Conservation (phyloP, 2,797 vertebrate species). For the Ispidina lecontei region DNA sequence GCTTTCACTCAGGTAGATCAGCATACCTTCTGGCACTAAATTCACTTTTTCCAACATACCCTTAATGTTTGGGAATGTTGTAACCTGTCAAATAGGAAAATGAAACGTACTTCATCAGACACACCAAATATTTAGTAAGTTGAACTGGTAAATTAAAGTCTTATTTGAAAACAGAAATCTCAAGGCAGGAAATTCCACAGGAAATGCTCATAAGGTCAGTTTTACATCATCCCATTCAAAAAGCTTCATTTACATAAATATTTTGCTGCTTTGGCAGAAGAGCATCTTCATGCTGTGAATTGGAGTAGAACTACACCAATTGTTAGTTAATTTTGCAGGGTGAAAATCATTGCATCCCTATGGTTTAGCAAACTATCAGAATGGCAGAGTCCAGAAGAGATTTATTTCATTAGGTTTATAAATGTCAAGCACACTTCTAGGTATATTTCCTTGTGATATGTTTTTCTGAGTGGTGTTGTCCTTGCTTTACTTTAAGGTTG, state of each 20-base stretch:
- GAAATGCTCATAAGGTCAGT: not conserved
- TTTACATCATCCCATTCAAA: not conserved
- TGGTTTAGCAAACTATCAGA: not conserved
- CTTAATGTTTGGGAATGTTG: constrained; percentile 80
- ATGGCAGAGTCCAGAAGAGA: not conserved
- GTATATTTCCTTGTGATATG: not conserved
- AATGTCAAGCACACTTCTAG: not conserved
- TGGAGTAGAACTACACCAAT: not conserved
- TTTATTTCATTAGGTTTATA: not conserved
- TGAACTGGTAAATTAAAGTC: not conserved
- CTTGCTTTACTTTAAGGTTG: not conserved
- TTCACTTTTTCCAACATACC: constrained; percentile 85
- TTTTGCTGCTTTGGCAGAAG: not conserved
- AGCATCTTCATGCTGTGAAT: not conserved
- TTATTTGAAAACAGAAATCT: not conserved
- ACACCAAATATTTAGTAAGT: not conserved
- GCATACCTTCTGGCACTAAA: constrained; percentile 84
- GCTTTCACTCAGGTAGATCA: constrained; percentile 84
- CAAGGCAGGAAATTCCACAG: not conserved
- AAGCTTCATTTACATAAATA: not conserved
- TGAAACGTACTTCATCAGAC: not conserved
- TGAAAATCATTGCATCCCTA: not conserved
- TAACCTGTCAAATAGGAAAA: constrained; percentile 78
- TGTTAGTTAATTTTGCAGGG: not conserved
- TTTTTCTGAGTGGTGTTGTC: not conserved